Evolutionary conservation across 2,797 vertebrate genomes (phyloP).

Genomic region (Acipenser transmontanus): DNA sequence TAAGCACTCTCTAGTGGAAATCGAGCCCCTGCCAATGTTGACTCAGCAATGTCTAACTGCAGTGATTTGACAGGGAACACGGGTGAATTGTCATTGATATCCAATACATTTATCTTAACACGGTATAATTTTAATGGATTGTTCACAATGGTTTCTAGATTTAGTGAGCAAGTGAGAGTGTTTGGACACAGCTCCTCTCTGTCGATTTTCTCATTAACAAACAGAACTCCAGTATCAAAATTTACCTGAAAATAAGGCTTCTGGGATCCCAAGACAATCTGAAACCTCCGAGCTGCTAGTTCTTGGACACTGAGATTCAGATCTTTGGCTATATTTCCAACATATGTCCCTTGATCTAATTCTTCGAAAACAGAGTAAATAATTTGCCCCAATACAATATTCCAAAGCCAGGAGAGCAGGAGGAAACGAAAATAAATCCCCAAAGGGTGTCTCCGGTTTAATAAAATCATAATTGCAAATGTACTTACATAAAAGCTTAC

Average conservation of each 20-base stretch:
- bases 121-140: conserved; percentile 35
- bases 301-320: conserved; percentile 49
- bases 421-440: conserved; percentile 13
- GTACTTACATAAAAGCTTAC: too few relatives aligned
- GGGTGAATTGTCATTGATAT: conserved; percentile 39
- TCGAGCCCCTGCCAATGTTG: conserved; percentile 21
- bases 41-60: conserved; percentile 38
- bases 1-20: conserved; percentile 24
- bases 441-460: conserved; percentile 6
- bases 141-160: conserved; percentile 38
- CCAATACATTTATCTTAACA: conserved; percentile 32
- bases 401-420: conserved; percentile 19
- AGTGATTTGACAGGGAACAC: conserved; percentile 22
- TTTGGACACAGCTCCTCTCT: conserved; percentile 37
- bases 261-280: conserved; percentile 36
- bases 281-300: conserved; percentile 33
- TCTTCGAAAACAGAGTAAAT: conserved; percentile 56
- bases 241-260: conserved; percentile 45
- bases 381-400: conserved; percentile 24
- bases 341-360: conserved; percentile 42
- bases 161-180: conserved; percentile 24
- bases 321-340: conserved; percentile 59
- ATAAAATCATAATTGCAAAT: background rate
- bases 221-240: conserved; percentile 36
- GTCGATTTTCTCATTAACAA: conserved; percentile 40